Conservation (phyloP, 2,113 vertebrate species). For the Conger conger region DNA sequence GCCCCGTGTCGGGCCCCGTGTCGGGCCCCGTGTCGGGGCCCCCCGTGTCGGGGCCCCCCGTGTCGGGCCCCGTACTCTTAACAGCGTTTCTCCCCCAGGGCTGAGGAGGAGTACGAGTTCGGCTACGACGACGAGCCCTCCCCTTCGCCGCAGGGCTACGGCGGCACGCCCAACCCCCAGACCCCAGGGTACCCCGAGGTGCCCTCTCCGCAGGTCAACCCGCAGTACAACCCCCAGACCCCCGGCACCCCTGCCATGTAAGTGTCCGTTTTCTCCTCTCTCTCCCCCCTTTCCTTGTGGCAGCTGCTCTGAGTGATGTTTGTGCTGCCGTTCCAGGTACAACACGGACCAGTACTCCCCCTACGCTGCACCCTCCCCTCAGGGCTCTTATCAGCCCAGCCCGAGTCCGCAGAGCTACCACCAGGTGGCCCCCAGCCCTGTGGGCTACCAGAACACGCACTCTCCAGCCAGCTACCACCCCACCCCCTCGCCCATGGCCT, state of each 20-base stretch:
- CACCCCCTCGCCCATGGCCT: conserved; percentile 90
- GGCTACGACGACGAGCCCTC: conserved; percentile 89
- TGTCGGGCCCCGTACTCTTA: not conserved
- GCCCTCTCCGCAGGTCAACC: conserved; percentile 90
- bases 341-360: conserved; percentile 94
- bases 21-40: too few species aligned
- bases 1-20: too few species aligned
- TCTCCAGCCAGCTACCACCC: conserved; percentile 93
- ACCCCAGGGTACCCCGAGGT: conserved; percentile 93
- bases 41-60: too few species aligned
- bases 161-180: conserved; percentile 89
- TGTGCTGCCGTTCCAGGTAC: conserved; percentile 70
- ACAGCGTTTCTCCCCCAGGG: conserved; percentile 57
- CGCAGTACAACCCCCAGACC: conserved; percentile 92
- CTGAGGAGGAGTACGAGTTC: conserved; percentile 90
- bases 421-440: conserved; percentile 89
- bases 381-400: conserved; percentile 92
- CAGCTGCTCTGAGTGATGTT: not conserved
- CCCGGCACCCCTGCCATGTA: conserved; percentile 92
- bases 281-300: not conserved
- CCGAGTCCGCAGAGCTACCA: conserved; percentile 94
- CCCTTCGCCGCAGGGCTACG: conserved; percentile 89
- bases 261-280: conserved; percentile 51
- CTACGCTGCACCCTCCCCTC: conserved; percentile 86
- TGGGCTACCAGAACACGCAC: conserved; percentile 92